Evolutionary conservation across 2,888 invertebrate species (phyloP).

Genomic region (Cyclophora punctaria): DNA sequence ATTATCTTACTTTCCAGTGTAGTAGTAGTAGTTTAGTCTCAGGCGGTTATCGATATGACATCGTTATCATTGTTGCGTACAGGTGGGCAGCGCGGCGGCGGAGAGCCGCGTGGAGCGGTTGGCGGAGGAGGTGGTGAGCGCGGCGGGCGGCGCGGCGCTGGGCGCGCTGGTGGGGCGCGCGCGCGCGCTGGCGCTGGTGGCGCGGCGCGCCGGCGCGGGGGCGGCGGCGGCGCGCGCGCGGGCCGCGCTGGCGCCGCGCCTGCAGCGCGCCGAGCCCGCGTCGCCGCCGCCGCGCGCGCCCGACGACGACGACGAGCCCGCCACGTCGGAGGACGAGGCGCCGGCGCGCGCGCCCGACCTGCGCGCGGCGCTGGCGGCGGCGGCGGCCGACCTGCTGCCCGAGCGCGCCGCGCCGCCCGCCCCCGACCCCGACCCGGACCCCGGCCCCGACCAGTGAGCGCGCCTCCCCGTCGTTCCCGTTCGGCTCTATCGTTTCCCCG

Average conservation of each 20-base stretch:
- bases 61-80: neutral
- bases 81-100: constrained; percentile 30
- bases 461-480: no score
- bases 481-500: no score
- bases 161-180: constrained; percentile 37
- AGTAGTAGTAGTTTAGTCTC: no score
- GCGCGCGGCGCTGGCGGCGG: constrained; percentile 31
- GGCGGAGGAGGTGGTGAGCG: constrained; percentile 39
- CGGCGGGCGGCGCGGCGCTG: constrained; percentile 26
- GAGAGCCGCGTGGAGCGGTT: constrained; percentile 37
- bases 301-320: constrained; percentile 9
- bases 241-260: constrained; percentile 32
- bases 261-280: constrained; percentile 24
- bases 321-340: constrained; percentile 15
- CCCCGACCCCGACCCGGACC: no score
- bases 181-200: constrained; percentile 40
- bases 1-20: no score
- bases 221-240: constrained; percentile 26
- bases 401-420: constrained; percentile 1
- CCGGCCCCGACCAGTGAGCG: constrained; percentile 3
- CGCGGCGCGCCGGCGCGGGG: constrained; percentile 28
- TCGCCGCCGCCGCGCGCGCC: constrained; percentile 12
- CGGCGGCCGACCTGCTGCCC: constrained; percentile 23
- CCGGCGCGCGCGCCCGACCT: constrained; percentile 16
- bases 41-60: neutral